Evolutionary conservation across 2,113 vertebrate species (phyloP).

Genomic region (Nyctibius bracteatus): DNA sequence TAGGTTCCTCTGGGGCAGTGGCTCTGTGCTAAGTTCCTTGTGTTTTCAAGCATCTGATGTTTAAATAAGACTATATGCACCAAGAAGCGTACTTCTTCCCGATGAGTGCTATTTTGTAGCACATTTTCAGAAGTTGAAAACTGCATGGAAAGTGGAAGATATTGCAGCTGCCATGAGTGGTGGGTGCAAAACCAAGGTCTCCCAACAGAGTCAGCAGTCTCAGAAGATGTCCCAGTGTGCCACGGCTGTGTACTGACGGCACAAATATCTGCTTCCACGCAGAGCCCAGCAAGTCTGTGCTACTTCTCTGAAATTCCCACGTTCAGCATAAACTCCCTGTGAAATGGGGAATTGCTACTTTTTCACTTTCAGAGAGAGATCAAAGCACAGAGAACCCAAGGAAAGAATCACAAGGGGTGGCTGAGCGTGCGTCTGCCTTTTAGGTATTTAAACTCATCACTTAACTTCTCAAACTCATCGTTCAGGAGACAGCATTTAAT

Average conservation of each 20-base stretch:
- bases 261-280: not conserved
- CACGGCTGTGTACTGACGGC: not conserved
- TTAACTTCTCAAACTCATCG: not conserved
- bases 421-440: not conserved
- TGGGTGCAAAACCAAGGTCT: not conserved
- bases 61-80: not conserved
- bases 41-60: not conserved
- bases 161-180: not conserved
- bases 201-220: not conserved
- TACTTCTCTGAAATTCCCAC: not conserved
- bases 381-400: not conserved
- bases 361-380: not conserved
- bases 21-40: not conserved
- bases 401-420: not conserved
- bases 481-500: not conserved
- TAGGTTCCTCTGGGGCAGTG: accelerated
- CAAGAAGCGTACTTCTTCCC: not conserved
- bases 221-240: not conserved
- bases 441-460: not conserved
- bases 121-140: not conserved
- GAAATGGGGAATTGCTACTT: not conserved
- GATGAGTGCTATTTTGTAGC: not conserved
- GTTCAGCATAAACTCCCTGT: not conserved
- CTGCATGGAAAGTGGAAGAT: not conserved
- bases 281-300: not conserved